Evolutionary conservation across 2,113 vertebrate species (phyloP), one percentile per base, ranked within the genome.

Genomic region (Mesembrinibis cayennensis): DNA sequence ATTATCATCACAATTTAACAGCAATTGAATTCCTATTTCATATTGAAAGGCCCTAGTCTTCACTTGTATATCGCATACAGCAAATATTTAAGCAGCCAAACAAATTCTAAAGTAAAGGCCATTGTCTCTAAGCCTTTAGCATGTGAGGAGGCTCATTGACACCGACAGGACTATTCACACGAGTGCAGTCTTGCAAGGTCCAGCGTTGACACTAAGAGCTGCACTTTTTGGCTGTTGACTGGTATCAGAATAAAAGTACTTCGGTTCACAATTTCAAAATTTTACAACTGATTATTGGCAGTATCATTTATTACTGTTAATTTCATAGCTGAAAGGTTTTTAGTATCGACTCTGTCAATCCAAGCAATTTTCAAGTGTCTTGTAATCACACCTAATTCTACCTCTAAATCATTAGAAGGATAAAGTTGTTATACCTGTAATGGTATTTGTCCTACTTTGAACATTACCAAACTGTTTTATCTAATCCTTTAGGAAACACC

Each of bases 401-500:
- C 82, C 76, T 56, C 70, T 58, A 36, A 88, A 92, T 92, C 91
- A 89, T 52, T 29, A 72, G 78, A 87, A 95, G 93, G 96, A 79
- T 97, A 87, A 97, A 87, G 91, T 66, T 93, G 90, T 95, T 97
- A 77, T 40, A 86, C 89, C 84, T 90, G 90, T 71, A 92, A 87
- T 87, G 85, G 95, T 91, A 94, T 98, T 98, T 97, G 95, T 93
- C 95, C 95, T 97, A 55, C 95, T 97, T 94, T 96, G 95, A 97
- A 97, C 81, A 40, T 96, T 92, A 95, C 94, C 97, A 94, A 97
- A 97, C 97, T 97, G 95, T 97, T 98, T 96, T 95, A 97, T 91
- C 97, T 97, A 98, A 98, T 97, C 96, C 96, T 95, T 93, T 95
- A 95, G 96, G 94, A 96, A 98, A 97, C 97, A 92, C 82, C 87